Percentiles rank a stretch among this genome's conserved stretches.
These are phyloP conservation scores for Drosophila eohydei DNA, from an alignment of 2,888 invertebrate genomes.

Conservation along the genomic window DNA sequence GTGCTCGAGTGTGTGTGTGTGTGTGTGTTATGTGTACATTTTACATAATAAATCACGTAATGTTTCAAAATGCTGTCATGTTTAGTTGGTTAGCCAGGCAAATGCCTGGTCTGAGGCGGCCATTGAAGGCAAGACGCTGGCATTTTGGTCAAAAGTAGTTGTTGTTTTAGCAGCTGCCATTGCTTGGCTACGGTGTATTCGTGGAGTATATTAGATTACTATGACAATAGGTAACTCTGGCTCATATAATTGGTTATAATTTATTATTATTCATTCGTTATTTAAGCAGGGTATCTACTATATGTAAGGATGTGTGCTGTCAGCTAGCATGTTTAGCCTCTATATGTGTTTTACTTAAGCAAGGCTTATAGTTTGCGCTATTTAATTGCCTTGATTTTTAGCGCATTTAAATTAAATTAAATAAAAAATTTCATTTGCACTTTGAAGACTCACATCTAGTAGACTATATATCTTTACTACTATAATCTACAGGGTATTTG, in stretches of 20 bases:
- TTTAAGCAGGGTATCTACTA: neutral
- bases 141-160: slow-evolving; percentile 36
- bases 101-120: slow-evolving; percentile 44
- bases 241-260: neutral
- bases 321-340: neutral
- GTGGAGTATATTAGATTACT: slow-evolving; percentile 2
- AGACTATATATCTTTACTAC: neutral
- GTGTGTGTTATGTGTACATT: slow-evolving; percentile 39
- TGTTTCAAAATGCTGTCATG: slow-evolving; percentile 80
- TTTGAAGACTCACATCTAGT: neutral
- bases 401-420: neutral
- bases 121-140: slow-evolving; percentile 59
- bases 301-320: too few relatives aligned
- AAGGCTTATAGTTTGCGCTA: too few relatives aligned
- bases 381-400: neutral
- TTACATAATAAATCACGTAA: slow-evolving; percentile 78
- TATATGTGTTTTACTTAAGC: neutral
- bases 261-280: neutral
- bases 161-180: slow-evolving; percentile 24
- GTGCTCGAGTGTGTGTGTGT: slow-evolving; percentile 24
- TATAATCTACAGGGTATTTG: neutral
- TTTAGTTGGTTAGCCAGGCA: slow-evolving; percentile 70
- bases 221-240: neutral
- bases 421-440: neutral
- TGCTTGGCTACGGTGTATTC: neutral